Evolutionary conservation across 1,140 invertebrate genomes (phyloP).

Genomic region (Platorchestia sp.): DNA sequence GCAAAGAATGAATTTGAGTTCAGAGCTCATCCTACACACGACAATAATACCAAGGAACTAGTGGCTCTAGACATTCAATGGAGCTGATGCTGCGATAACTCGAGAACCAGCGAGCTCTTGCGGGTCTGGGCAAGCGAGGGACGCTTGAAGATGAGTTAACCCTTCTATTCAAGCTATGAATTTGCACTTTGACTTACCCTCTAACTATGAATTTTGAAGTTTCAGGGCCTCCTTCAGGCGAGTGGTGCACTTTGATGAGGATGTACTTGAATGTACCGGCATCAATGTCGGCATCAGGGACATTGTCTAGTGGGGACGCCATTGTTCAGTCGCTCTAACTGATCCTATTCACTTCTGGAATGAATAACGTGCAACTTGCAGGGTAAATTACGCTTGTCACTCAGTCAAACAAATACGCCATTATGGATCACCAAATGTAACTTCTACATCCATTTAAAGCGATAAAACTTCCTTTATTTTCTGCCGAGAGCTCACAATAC

Average conservation of each 20-base stretch:
- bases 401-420: neutral
- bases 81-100: too few relatives aligned
- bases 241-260: constrained; percentile 78
- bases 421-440: neutral
- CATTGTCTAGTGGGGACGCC: constrained; percentile 68
- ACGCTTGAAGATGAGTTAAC: too few relatives aligned
- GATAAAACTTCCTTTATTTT: neutral
- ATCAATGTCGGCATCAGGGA: constrained; percentile 87
- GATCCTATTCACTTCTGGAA: neutral
- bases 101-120: too few relatives aligned
- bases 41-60: too few relatives aligned
- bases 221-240: constrained; percentile 69
- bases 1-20: too few relatives aligned
- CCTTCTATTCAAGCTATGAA: neutral
- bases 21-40: too few relatives aligned
- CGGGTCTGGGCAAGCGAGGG: too few relatives aligned
- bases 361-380: neutral
- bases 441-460: neutral
- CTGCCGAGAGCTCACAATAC: too few relatives aligned
- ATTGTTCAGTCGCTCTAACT: neutral
- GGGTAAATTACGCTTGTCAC: neutral
- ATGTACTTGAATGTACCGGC: constrained; percentile 90
- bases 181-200: constrained; percentile 72
- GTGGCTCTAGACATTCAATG: too few relatives aligned
- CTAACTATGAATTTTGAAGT: constrained; percentile 79